Evolutionary conservation across 2,888 invertebrate species (phyloP).

Genomic region (Aphodius sticticus): DNA sequence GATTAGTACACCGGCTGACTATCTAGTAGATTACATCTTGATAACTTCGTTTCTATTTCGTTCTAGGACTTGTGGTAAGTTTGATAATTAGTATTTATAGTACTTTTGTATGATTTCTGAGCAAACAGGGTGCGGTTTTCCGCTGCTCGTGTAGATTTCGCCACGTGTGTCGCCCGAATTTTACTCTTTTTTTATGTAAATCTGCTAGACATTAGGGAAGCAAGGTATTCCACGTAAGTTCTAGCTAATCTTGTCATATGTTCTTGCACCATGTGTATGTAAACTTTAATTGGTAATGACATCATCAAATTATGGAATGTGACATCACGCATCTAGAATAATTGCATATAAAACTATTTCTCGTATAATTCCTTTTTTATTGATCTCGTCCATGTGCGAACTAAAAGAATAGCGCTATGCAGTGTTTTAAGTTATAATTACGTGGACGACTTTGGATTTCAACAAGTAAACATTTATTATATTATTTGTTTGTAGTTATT

Average conservation of each 20-base stretch:
- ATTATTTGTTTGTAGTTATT: neutral
- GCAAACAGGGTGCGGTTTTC: conserved; percentile 42
- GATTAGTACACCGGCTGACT: conserved; percentile 10
- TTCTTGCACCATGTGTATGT: conserved; percentile 18
- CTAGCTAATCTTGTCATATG: neutral
- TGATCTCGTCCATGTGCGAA: neutral
- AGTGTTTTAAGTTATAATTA: conserved; percentile 8
- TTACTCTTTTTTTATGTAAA: neutral
- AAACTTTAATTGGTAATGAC: conserved; percentile 33
- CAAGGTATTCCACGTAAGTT: neutral
- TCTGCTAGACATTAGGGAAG: neutral
- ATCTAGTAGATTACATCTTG: conserved; percentile 11
- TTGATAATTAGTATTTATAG: conserved; percentile 25
- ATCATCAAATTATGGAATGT: conserved; percentile 30
- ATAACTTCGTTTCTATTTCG: conserved; percentile 4
- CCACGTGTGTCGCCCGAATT: conserved; percentile 40
- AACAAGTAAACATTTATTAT: neutral
- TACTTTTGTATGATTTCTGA: conserved; percentile 25
- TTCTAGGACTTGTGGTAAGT: conserved; percentile 46
- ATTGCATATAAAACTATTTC: neutral
- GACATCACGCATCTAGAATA: conserved; percentile 27
- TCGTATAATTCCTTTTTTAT: neutral
- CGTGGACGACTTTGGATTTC: conserved; percentile 15
- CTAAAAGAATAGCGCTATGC: neutral
- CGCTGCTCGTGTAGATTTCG: conserved; percentile 34